These are phyloP conservation scores for Psilopogon haemacephalus DNA, from an alignment of 2,113 vertebrate genomes.

Conservation along the genomic window DNA sequence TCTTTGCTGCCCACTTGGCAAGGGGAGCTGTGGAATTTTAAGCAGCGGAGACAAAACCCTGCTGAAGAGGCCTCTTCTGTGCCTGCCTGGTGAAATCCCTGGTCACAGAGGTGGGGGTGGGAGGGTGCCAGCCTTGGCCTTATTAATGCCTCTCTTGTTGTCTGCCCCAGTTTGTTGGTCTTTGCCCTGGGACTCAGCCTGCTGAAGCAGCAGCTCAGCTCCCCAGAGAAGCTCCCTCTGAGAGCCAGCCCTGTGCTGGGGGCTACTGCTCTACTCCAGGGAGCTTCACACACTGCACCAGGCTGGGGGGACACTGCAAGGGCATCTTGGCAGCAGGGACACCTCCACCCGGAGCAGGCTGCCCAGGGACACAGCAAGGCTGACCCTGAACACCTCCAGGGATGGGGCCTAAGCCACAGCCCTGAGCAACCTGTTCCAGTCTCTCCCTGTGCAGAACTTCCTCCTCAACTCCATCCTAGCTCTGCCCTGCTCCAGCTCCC, in stretches of 20 bases:
- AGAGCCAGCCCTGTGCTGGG: accelerated
- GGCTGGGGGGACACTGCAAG: too few relatives aligned
- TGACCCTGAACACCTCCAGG: too few relatives aligned
- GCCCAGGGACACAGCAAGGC: too few relatives aligned
- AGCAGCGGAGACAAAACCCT: slow-evolving; percentile 59
- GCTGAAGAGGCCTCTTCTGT: slow-evolving; percentile 42
- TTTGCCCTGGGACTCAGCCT: neutral
- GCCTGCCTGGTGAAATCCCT: neutral
- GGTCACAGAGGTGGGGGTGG: neutral
- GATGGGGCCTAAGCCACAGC: too few relatives aligned
- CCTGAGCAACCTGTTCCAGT: too few relatives aligned
- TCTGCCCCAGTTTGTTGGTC: slow-evolving; percentile 35
- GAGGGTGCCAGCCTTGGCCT: slow-evolving; percentile 33
- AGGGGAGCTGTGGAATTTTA: slow-evolving; percentile 56
- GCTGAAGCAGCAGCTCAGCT: neutral
- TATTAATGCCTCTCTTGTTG: slow-evolving; percentile 54
- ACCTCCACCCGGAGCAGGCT: too few relatives aligned
- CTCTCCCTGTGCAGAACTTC: too few relatives aligned
- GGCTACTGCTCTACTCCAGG: neutral
- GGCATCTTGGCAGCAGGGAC: too few relatives aligned
- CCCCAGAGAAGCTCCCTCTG: neutral
- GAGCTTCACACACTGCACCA: neutral
- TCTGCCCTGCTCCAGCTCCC: too few relatives aligned
- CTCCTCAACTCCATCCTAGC: too few relatives aligned
- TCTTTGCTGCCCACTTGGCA: slow-evolving; percentile 12